Conservation (phyloP, 1,140 invertebrate species). For the Pseudomyrmex gracilis region DNA sequence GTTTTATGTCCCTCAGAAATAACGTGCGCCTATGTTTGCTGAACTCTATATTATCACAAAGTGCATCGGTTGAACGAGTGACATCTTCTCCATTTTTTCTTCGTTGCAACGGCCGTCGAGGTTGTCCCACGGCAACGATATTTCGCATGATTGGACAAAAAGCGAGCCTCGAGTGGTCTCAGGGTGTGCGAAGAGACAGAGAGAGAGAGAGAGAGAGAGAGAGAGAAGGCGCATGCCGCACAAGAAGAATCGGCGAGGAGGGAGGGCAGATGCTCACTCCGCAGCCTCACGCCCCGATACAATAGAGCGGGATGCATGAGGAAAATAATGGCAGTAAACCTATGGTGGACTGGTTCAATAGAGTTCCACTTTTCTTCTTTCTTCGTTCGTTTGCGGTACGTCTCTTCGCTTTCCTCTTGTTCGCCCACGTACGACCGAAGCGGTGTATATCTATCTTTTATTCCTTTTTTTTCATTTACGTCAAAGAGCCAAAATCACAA, state of each 20-base stretch:
- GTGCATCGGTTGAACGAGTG: constrained; percentile 30
- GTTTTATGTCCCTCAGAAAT: neutral
- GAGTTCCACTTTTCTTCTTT: constrained; percentile 62
- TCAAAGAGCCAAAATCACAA: constrained; percentile 1
- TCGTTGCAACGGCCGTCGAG: constrained; percentile 27
- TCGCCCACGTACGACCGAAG: neutral
- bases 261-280: constrained; percentile 70
- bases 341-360: constrained; percentile 70
- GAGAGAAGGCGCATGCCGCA: constrained; percentile 21
- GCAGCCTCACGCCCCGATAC: constrained; percentile 71
- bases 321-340: constrained; percentile 72
- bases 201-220: neutral
- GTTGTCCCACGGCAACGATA: constrained; percentile 46
- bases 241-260: constrained; percentile 6
- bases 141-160: constrained; percentile 65
- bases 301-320: constrained; percentile 66
- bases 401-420: constrained; percentile 26
- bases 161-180: constrained; percentile 39
- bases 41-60: neutral
- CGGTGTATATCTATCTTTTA: constrained; percentile 7
- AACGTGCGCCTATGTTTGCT: neutral
- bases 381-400: constrained; percentile 18
- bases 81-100: constrained; percentile 7
- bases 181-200: neutral
- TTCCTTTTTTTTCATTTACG: constrained; percentile 23